phyloP scores from a whole-genome alignment of 2,888 invertebrate genomes.

The Chloroclysta siterata region DNA sequence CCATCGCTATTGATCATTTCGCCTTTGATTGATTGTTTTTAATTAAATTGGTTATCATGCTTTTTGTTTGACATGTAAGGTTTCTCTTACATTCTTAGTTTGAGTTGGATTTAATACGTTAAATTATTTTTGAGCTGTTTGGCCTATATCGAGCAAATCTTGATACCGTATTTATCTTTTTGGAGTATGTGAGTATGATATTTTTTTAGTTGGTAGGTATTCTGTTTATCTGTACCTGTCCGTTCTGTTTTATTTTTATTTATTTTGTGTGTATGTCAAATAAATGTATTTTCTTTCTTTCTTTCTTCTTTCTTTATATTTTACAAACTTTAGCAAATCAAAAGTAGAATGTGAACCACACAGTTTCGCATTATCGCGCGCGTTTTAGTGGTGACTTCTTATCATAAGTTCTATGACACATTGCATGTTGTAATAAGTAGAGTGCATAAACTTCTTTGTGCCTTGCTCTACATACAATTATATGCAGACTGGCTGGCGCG shows the following conservation, averaged over 20 bases:
- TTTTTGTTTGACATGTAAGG: conserved; percentile 34
- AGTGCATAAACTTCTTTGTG: neutral
- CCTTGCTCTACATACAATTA: neutral
- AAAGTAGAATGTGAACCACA: too few species aligned
- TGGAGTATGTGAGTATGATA: too few species aligned
- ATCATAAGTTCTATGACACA: neutral
- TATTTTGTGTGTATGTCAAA: too few species aligned
- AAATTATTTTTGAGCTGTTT: neutral
- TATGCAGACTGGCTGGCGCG: conserved; percentile 13
- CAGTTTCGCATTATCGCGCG: neutral
- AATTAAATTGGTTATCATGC: conserved; percentile 45
- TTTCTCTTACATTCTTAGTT: neutral
- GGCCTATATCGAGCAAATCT: neutral
- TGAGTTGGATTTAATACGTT: neutral
- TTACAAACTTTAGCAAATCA: too few species aligned
- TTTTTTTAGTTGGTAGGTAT: too few species aligned
- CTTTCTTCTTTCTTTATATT: too few species aligned
- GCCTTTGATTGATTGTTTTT: conserved; percentile 65
- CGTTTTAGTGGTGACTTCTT: too few species aligned
- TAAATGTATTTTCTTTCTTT: too few species aligned
- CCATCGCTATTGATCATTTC: conserved; percentile 63
- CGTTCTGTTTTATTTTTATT: too few species aligned
- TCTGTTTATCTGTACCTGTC: too few species aligned
- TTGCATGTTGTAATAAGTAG: neutral
- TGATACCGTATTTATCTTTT: neutral